Evolutionary conservation across 1,140 invertebrate species (phyloP).

Genomic region (Microvelia longipes): DNA sequence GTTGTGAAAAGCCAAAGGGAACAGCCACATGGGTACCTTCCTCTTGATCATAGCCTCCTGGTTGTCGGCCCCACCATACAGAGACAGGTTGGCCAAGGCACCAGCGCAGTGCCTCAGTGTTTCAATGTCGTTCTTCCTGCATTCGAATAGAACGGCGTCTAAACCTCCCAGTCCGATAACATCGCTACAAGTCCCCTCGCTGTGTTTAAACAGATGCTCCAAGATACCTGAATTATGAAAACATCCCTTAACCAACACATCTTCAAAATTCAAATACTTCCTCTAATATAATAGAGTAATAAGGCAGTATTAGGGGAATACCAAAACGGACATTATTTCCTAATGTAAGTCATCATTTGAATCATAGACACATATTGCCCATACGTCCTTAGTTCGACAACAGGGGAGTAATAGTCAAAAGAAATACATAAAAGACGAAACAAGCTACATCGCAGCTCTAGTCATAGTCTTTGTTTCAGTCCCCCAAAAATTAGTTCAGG

Average conservation of each 20-base stretch:
- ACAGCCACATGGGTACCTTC: slow-evolving; percentile 94
- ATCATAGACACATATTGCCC: too few species aligned
- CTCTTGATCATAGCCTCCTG: slow-evolving; percentile 95
- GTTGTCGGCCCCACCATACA: slow-evolving; percentile 88
- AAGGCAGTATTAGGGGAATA: too few species aligned
- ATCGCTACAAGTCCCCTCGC: slow-evolving; percentile 83
- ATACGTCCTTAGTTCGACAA: too few species aligned
- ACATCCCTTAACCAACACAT: not conserved
- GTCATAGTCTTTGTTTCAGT: too few species aligned
- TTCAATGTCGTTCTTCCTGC: slow-evolving; percentile 80
- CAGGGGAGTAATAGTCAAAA: too few species aligned
- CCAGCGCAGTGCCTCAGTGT: slow-evolving; percentile 88
- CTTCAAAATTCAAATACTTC: too few species aligned
- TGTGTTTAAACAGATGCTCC: slow-evolving; percentile 95
- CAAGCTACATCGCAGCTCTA: too few species aligned
- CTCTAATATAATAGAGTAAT: too few species aligned
- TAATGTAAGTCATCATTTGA: too few species aligned
- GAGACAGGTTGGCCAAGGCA: slow-evolving; percentile 85
- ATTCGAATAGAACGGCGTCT: slow-evolving; percentile 85
- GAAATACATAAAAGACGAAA: too few species aligned
- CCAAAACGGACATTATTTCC: too few species aligned
- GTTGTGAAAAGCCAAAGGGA: slow-evolving; percentile 88
- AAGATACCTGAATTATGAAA: slow-evolving; percentile 54
- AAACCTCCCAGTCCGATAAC: slow-evolving; percentile 73
- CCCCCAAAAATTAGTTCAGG: too few species aligned